phyloP scores from a whole-genome alignment of 2,113 vertebrate genomes.

The Oxygymnocypris stewartii region DNA sequence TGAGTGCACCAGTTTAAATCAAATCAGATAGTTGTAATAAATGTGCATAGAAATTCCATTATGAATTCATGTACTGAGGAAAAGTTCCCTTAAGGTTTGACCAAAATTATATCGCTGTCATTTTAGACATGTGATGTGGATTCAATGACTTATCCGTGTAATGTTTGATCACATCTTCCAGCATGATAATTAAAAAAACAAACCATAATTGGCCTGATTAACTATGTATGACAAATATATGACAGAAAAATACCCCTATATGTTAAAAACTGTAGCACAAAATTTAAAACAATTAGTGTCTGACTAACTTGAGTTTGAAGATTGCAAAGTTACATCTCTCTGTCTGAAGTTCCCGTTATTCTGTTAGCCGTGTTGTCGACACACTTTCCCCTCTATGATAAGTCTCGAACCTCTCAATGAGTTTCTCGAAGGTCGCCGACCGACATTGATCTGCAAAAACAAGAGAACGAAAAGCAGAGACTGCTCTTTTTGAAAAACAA shows the following conservation, averaged over 20 bases:
- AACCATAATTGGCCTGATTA: too few species aligned
- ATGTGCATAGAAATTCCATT: too few species aligned
- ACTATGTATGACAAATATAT: background rate
- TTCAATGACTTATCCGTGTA: too few species aligned
- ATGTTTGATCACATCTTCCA: too few species aligned
- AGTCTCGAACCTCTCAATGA: background rate
- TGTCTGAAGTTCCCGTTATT: background rate
- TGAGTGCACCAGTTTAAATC: background rate
- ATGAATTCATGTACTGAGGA: too few species aligned
- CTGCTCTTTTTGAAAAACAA: background rate
- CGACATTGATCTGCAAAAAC: background rate
- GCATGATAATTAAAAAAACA: too few species aligned
- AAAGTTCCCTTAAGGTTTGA: too few species aligned
- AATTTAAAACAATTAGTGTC: too few species aligned
- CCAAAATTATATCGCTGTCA: too few species aligned
- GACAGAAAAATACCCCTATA: background rate
- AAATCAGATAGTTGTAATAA: background rate
- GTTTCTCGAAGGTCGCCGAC: background rate
- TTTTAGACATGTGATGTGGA: too few species aligned
- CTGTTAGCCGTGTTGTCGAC: background rate
- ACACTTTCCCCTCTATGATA: background rate
- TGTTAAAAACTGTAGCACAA: background rate
- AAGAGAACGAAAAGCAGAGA: background rate
- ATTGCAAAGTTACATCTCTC: background rate
- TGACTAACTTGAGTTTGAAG: background rate